Conservation (phyloP, 2,113 vertebrate genomes). For the Albula goreensis region DNA sequence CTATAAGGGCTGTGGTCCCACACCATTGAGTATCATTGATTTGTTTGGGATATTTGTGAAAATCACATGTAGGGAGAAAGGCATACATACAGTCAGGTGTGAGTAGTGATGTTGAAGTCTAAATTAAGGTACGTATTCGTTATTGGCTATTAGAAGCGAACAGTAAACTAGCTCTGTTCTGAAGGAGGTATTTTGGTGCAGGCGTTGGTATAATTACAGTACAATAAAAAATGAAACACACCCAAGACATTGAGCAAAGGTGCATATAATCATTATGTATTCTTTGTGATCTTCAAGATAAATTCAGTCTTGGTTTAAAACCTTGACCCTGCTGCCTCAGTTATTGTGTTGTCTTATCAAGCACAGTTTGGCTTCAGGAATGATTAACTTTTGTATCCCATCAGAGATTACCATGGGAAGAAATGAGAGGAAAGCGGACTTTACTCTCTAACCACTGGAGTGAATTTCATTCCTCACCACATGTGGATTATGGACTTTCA, state of each 20-base stretch:
- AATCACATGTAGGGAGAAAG: too few species aligned
- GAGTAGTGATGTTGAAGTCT: too few species aligned
- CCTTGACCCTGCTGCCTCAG: constrained; percentile 22
- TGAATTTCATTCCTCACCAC: not conserved
- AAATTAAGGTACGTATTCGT: too few species aligned
- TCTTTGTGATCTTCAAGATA: not conserved
- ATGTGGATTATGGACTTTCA: not conserved
- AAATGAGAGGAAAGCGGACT: constrained; percentile 28
- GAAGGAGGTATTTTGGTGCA: too few species aligned
- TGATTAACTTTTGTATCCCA: constrained; percentile 59
- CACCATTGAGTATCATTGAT: not conserved
- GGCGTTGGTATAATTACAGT: not conserved
- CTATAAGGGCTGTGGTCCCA: not conserved
- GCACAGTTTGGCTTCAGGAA: constrained; percentile 40
- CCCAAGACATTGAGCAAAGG: not conserved
- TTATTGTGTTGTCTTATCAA: constrained; percentile 27
- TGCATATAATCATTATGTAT: not conserved
- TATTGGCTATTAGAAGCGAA: too few species aligned
- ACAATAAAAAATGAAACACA: not conserved
- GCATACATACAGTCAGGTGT: too few species aligned
- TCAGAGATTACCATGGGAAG: constrained; percentile 5
- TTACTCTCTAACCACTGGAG: constrained; percentile 27
- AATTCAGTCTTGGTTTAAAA: not conserved
- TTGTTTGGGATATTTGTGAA: too few species aligned
- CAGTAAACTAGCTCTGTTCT: too few species aligned